phyloP scores from a whole-genome alignment of 2,113 vertebrate genomes.

The Alces alces region DNA sequence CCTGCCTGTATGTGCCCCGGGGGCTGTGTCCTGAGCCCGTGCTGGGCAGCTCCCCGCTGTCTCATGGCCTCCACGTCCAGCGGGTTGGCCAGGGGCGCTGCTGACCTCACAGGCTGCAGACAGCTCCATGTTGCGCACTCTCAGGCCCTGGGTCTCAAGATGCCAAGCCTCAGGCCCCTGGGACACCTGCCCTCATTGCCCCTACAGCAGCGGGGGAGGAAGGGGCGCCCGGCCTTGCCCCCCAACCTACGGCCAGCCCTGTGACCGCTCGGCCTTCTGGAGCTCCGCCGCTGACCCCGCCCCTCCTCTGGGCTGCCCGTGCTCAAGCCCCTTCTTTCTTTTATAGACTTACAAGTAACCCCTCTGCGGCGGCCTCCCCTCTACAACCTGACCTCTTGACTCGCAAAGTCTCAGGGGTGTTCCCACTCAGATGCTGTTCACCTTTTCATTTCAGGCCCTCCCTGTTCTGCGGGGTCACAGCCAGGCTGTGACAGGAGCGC shows the following conservation, averaged over 20 bases:
- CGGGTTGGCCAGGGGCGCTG: neutral
- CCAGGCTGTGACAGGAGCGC: fast-evolving
- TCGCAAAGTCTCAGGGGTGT: neutral
- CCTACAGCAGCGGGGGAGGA: neutral
- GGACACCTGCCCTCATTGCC: neutral
- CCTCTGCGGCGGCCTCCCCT: neutral
- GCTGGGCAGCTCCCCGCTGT: neutral
- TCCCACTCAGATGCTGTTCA: neutral
- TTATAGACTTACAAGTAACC: neutral
- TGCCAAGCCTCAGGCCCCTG: neutral
- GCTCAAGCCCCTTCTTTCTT: neutral
- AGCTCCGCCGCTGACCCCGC: too few species aligned
- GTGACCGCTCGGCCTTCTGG: too few species aligned
- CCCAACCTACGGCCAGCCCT: neutral
- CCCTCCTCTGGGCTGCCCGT: neutral
- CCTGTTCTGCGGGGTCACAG: neutral
- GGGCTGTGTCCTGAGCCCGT: neutral
- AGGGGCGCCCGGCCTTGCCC: neutral
- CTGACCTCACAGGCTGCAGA: neutral
- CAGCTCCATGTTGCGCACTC: fast-evolving
- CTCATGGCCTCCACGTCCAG: neutral
- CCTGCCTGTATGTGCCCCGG: neutral
- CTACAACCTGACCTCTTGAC: neutral
- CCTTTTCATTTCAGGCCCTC: neutral
- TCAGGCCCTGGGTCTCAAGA: neutral